These are phyloP conservation scores for Cyclina sinensis DNA, from an alignment of 1,140 invertebrate species.

Conservation along the genomic window DNA sequence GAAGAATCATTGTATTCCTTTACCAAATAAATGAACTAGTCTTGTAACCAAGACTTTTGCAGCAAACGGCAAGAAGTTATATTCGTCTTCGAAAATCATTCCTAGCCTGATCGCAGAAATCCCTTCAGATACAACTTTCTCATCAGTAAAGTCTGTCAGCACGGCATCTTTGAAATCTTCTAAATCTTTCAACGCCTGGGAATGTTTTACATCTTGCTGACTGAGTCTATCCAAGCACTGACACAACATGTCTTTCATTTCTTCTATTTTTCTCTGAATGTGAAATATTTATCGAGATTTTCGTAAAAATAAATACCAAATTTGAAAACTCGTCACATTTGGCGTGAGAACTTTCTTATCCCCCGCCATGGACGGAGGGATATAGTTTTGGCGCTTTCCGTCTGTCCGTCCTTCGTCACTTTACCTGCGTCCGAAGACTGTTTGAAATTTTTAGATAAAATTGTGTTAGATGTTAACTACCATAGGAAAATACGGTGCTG, in stretches of 20 bases:
- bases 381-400: too few species aligned
- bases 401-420: too few species aligned
- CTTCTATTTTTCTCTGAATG: background rate
- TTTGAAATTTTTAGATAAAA: too few species aligned
- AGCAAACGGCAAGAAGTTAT: background rate
- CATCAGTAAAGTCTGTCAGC: background rate
- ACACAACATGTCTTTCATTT: background rate
- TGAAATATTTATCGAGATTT: too few species aligned
- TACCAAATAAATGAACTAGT: background rate
- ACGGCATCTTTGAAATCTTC: background rate
- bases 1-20: too few species aligned
- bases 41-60: background rate
- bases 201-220: background rate
- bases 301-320: too few species aligned
- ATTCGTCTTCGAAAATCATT: background rate
- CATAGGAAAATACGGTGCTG: too few species aligned
- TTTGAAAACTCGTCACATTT: too few species aligned
- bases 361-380: too few species aligned
- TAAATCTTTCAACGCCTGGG: background rate
- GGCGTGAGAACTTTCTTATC: too few species aligned
- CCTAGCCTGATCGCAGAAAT: background rate
- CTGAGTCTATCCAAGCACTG: background rate
- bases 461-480: too few species aligned
- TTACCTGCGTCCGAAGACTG: too few species aligned
- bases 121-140: background rate